Base-by-base conservation (phyloP, 2,113 vertebrate species). In the Mixornis gularis region DNA sequence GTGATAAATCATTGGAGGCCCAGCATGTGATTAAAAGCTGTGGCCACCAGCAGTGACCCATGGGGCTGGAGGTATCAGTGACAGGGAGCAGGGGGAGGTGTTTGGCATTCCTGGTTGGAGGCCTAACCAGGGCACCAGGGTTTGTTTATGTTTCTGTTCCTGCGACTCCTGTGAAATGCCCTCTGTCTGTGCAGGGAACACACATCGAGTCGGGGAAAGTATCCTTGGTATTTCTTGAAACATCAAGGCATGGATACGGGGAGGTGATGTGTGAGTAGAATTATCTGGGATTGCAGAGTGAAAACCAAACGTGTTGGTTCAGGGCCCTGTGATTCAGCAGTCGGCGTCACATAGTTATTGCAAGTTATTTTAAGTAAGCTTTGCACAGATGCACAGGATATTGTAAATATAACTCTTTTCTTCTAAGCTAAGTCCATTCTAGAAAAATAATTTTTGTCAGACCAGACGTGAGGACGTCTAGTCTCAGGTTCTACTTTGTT, bases 101-200 rank as follows among this genome's bases (percentile, higher is more conserved):
- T 96, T 96, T 89, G 84, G 90, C 92, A 96, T 97, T 98, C 96
- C 94, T 96, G 66, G 40, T 90, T 9, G 7, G 93, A 92, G 92
- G 86, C 94, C 86, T 65, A 32, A 65, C 26, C 88, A 60, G 89
- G 85, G 92, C 81, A 93, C 76, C 0, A 1, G 76, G 52, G 87
- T 95, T 95, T 96, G 94, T 96, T 97, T 95, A 87, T 96, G 92
- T 97, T 97, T 97, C 96, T 97, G 85, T 96, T 96, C 96, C 93
- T 87, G 66, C 3, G 11, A 95, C 79, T 97, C 95, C 91, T 90
- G 95, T 96, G 96, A 97, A 96, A 95, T 95, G 69, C 95, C 92
- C 93, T 95, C 90, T 95, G 84, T 95, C 93, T 96, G 86, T 46
- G 14, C 80, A 60, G 91, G 94, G 96, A 97, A 95, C 95, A 95